Evolutionary conservation across 2,797 vertebrate genomes (phyloP), one percentile per base, ranked within the genome.

Genomic region (Crocodylus rhombifer): DNA sequence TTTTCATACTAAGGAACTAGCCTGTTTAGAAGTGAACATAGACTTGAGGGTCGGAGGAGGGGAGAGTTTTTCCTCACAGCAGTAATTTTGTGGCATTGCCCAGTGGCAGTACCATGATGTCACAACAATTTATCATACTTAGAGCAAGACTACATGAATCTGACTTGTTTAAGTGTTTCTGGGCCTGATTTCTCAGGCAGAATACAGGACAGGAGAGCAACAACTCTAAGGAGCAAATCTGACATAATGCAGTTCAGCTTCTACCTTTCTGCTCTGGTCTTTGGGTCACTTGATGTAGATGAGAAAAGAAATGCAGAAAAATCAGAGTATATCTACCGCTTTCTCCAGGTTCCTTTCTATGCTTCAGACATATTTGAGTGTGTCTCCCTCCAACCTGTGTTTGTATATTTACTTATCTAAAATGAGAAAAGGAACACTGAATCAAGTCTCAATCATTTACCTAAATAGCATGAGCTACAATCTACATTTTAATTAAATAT

Each of bases 141-240:
- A 75, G 93, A 95, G 89, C 7, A 90, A 82, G 80, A 75, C 23
- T 79, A 92, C 58, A 95, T 95, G 95, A 96, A 92, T 91, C 73
- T 96, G 97, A 96, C 96, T 97, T 94, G 89, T 95, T 90, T 85
- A 96, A 97, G 92, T 96, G 94, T 88, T 95, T 96, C 86, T 75
- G 95, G 94, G 92, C 95, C 95, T 97, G 94, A 80, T 95, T 97
- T 95, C 92, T 89, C 73, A 91, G 90, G 65, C 77, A 94, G 86
- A 95, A 95, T 93, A 60, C 76, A 94, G 93, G 94, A 94, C 91
- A 93, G 92, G 80, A 78, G 57, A 2, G 0, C 79, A 93, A 60
- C 75, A 94, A 61, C 83, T 33, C 60, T 92, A 90, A 91, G 88
- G 58, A 74, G 77, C 30, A 90, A 91, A 77, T 18, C 86, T 58